Conservation (phyloP, 2,113 vertebrate genomes). For the Zingel zingel region DNA sequence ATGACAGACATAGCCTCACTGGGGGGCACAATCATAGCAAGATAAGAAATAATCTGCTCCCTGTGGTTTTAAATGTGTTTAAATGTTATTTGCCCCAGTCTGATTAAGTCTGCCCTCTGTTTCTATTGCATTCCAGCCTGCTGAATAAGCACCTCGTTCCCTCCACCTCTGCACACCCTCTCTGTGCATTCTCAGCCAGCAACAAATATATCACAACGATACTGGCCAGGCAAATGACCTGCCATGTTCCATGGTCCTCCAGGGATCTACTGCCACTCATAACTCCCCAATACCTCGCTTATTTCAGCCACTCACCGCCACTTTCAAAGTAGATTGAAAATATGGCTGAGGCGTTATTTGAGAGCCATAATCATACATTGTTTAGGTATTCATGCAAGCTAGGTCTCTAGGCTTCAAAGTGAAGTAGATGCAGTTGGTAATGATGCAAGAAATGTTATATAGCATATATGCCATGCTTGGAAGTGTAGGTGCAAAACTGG, state of each 20-base stretch:
- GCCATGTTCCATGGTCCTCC: constrained; percentile 54
- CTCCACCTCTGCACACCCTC: constrained; percentile 13
- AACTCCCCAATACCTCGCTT: constrained; percentile 52
- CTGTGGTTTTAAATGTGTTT: constrained; percentile 45
- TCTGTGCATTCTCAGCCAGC: constrained; percentile 36
- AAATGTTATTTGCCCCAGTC: constrained; percentile 51
- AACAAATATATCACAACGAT: constrained; percentile 60
- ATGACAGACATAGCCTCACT: constrained; percentile 28
- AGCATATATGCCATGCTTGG: constrained; percentile 1
- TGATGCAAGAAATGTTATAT: constrained; percentile 32
- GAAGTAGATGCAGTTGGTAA: constrained; percentile 33
- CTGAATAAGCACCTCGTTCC: constrained; percentile 53
- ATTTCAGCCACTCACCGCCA: constrained; percentile 58
- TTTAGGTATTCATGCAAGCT: constrained; percentile 46
- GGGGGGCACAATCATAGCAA: constrained; percentile 29
- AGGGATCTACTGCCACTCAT: constrained; percentile 62
- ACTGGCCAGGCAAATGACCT: constrained; percentile 67
- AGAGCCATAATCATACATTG: constrained; percentile 39
- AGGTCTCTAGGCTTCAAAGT: constrained; percentile 12
- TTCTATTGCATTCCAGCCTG: constrained; percentile 31
- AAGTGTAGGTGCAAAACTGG: constrained; percentile 13
- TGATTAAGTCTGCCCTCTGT: constrained; percentile 49
- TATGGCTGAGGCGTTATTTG: constrained; percentile 47
- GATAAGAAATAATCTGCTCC: constrained; percentile 45
- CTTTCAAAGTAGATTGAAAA: constrained; percentile 57